Evolutionary conservation across 92 coral and sea anemone genomes (phyloP), one percentile per base, ranked within the genome.

Genomic region (Umimayanthus kanabou): DNA sequence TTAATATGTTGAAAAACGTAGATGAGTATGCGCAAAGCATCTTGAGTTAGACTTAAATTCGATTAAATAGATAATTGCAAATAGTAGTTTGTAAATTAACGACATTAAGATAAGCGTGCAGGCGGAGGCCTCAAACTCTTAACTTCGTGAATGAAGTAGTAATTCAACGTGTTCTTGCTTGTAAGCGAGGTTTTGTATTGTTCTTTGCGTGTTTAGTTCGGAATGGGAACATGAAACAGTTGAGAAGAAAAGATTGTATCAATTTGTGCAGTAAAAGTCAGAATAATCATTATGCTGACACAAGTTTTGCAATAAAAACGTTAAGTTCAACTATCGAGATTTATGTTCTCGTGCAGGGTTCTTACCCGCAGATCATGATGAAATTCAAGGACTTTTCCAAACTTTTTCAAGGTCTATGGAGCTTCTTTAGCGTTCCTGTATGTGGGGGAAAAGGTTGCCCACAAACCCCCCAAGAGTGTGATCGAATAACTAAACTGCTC

Each of bases 211-310:
- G 37, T n/a, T 47, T 43, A 39, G 14, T 6, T 0, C 37, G 2
- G 15, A 43, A 83, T 65, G 47, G 87, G 57, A 53, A 69, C 87
- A 83, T 55, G 67, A 83, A 83, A 47, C 33, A 23, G n/a, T 70
- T 47, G 43, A 69, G 65, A 71, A 70, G 16, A 83, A 71, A 83
- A 16, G 87, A 83, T 83, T 83, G 87, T 83, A 83, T 83, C 87
- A 83, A 83, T 83, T 83, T 83, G 61, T 83, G 87, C 65, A 30
- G 87, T 83, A 83, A 33, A 33, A 71, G 87, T 83, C 87, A 83
- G 87, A 83, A 42, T 45, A 83, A 40, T 45, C n/a, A 69, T 69
- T 71, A 47, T 47, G 22, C 87, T 83, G 87, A 83, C 86, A 82
- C 50, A 69, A 25, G 16, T 26, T 26, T 70, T 61, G 22, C 42